A percentile compares a stretch with the other conserved stretches of the same genome.
Evolutionary conservation across 2,113 vertebrate genomes (phyloP).

Genomic region (Fukomys damarensis): DNA sequence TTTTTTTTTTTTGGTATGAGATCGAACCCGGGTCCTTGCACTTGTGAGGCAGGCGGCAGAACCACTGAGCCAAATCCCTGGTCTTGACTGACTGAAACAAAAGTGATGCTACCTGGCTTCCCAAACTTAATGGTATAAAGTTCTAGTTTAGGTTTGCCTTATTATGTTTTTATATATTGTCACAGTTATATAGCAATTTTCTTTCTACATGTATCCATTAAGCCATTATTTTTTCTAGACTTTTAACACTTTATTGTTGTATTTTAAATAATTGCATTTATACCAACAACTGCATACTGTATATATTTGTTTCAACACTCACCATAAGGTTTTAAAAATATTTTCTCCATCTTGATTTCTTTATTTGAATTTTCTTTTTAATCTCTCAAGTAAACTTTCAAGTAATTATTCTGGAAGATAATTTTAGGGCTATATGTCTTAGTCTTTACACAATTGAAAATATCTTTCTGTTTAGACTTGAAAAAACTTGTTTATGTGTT

Average conservation of each 20-base stretch:
- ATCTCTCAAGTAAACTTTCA: neutral
- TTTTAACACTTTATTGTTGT: neutral
- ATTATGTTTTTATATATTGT: neutral
- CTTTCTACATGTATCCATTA: conserved; percentile 9
- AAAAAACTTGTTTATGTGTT: neutral
- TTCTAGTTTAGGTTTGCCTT: conserved; percentile 16
- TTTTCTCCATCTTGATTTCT: conserved; percentile 9
- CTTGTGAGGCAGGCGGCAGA: too few relatives aligned
- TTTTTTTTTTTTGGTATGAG: too few relatives aligned
- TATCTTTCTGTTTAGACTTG: neutral
- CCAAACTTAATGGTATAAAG: neutral
- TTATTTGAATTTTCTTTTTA: neutral
- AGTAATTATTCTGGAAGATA: neutral
- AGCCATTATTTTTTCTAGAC: neutral
- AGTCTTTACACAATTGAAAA: neutral
- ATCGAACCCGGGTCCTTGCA: too few relatives aligned
- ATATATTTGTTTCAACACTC: neutral
- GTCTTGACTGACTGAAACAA: neutral
- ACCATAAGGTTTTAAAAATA: neutral
- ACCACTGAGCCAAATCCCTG: too few relatives aligned
- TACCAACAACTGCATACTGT: neutral
- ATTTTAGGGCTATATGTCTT: neutral
- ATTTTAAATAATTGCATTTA: neutral
- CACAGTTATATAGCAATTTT: neutral
- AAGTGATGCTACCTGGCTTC: neutral